Conservation (phyloP, 1,140 invertebrate genomes). For the Eulimnadia texana region DNA sequence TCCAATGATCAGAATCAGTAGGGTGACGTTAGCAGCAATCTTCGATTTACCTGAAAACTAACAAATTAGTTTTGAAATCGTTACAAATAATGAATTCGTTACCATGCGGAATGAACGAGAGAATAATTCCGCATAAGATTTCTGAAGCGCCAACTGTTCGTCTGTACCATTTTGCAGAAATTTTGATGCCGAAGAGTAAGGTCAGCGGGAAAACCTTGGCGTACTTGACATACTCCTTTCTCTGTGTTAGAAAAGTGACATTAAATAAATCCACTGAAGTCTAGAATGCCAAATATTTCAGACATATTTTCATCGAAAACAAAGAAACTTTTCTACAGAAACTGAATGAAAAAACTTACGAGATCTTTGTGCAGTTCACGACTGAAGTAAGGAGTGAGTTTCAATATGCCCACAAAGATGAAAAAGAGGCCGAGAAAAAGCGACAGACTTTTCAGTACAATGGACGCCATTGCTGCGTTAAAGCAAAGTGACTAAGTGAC, state of each 20-base stretch:
- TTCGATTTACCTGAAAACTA: conserved; percentile 64
- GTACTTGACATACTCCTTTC: conserved; percentile 92
- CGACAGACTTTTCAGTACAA: conserved; percentile 78
- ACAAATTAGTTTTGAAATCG: conserved; percentile 9
- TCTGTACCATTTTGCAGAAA: conserved; percentile 85
- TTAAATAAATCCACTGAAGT: too few species aligned
- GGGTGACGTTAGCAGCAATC: conserved; percentile 65
- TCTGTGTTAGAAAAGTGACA: conserved; percentile 48
- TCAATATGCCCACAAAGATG: conserved; percentile 83
- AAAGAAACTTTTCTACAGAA: too few species aligned
- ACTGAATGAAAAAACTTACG: conserved; percentile 44
- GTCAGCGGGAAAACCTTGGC: conserved; percentile 89
- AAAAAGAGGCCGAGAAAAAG: conserved; percentile 87
- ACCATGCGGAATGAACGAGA: conserved; percentile 79
- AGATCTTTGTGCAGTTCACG: conserved; percentile 93
- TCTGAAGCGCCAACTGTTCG: conserved; percentile 73
- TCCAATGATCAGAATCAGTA: conserved; percentile 68
- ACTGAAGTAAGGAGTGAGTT: conserved; percentile 77
- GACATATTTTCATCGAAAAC: too few species aligned
- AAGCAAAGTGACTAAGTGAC: too few species aligned
- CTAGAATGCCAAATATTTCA: too few species aligned
- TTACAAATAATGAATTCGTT: conserved; percentile 30
- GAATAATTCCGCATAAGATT: conserved; percentile 71
- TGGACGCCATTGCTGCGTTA: conserved; percentile 43
- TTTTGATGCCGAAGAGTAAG: conserved; percentile 62